phyloP scores from a whole-genome alignment of 2,888 invertebrate genomes.

The Sphecodes monilicornis region DNA sequence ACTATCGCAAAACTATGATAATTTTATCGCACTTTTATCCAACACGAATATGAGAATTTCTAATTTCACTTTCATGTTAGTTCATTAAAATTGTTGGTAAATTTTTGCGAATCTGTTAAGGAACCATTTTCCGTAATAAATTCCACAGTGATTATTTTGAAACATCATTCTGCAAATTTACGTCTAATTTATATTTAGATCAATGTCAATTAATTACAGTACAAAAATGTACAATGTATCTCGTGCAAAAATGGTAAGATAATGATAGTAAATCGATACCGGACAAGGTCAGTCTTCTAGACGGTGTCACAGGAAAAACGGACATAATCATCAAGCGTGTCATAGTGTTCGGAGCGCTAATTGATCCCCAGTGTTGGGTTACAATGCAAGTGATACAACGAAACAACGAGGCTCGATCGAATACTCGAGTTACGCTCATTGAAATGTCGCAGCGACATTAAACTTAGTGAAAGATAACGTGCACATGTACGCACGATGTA shows the following conservation, averaged over 20 bases:
- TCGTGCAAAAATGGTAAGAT: neutral
- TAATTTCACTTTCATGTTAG: no score
- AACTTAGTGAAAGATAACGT: slow-evolving; percentile 11
- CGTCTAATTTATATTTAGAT: neutral
- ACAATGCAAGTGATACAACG: neutral
- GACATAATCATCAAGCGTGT: neutral
- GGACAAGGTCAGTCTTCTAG: neutral
- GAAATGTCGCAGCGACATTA: neutral
- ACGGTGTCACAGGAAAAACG: neutral
- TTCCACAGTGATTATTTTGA: no score
- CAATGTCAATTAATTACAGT: neutral
- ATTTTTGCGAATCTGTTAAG: no score
- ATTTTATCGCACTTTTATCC: no score
- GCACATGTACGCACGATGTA: neutral
- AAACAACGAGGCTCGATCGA: neutral
- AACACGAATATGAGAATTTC: no score
- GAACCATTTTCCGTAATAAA: no score
- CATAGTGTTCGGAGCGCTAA: neutral
- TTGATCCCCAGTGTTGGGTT: neutral
- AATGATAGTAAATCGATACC: neutral
- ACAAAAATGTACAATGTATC: neutral
- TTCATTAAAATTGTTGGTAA: no score
- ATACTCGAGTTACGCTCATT: slow-evolving; percentile 6
- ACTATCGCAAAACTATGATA: no score
- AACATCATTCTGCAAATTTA: neutral